A percentile compares a stretch with the other conserved stretches of the same genome.
Conservation (phyloP, 2,888 invertebrate genomes). For the Brenthis ino region DNA sequence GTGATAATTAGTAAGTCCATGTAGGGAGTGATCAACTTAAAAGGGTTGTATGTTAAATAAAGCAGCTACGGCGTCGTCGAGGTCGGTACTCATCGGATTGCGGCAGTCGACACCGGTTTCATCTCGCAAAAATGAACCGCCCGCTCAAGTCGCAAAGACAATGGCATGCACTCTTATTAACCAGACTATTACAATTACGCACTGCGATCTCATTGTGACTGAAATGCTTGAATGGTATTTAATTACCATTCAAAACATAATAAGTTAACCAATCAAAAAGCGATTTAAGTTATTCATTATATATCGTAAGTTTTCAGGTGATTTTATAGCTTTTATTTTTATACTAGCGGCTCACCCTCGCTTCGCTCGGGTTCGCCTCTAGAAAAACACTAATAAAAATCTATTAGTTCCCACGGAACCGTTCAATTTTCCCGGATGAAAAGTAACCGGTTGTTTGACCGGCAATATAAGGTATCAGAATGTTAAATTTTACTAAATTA, state of each 20-base stretch:
- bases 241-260: constrained; percentile 9
- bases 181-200: constrained; percentile 47
- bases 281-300: constrained; percentile 29
- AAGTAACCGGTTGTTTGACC: too few species aligned
- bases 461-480: too few species aligned
- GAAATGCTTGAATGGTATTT: constrained; percentile 27
- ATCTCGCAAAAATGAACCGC: constrained; percentile 34
- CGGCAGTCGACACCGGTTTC: constrained; percentile 47
- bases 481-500: too few species aligned
- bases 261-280: constrained; percentile 5
- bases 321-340: neutral
- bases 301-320: neutral
- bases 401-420: too few species aligned
- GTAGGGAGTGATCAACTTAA: constrained; percentile 50
- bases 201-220: constrained; percentile 35
- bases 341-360: too few species aligned
- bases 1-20: constrained; percentile 57
- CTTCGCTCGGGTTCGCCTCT: too few species aligned
- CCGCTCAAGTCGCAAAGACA: constrained; percentile 40
- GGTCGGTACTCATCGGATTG: constrained; percentile 42
- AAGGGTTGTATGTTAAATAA: constrained; percentile 53
- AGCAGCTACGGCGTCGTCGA: constrained; percentile 35
- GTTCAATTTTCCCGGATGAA: too few species aligned
- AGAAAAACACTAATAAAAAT: too few species aligned
- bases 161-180: constrained; percentile 61